Evolutionary conservation across 1,140 invertebrate genomes (phyloP).

Genomic region (Drosophila tsacasi): DNA sequence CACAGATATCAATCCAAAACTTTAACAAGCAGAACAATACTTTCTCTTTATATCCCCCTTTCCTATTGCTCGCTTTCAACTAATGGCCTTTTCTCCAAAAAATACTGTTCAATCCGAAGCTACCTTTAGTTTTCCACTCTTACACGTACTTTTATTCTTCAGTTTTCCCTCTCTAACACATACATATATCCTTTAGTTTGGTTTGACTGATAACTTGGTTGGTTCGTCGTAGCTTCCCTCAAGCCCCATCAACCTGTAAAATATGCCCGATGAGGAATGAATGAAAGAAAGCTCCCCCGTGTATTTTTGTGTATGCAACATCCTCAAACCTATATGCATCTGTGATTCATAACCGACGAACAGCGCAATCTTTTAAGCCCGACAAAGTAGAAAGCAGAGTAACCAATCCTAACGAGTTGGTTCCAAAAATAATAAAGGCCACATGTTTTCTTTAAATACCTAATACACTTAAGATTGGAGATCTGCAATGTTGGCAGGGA

Average conservation of each 20-base stretch:
- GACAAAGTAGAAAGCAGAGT: slow-evolving; percentile 48
- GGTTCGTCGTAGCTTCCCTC: slow-evolving; percentile 58
- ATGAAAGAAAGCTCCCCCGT: slow-evolving; percentile 48
- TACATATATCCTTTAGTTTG: slow-evolving; percentile 68
- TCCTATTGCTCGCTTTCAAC: slow-evolving; percentile 18
- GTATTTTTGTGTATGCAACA: slow-evolving; percentile 37
- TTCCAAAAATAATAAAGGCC: slow-evolving; percentile 41
- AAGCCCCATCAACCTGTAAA: slow-evolving; percentile 36
- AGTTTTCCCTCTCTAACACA: slow-evolving; percentile 20
- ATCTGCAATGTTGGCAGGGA: slow-evolving; percentile 35
- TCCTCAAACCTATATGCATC: slow-evolving; percentile 55
- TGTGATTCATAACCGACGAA: slow-evolving; percentile 74
- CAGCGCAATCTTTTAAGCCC: slow-evolving; percentile 59
- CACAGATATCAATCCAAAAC: slow-evolving; percentile 31
- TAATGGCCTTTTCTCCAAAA: slow-evolving; percentile 3
- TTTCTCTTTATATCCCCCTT: background rate
- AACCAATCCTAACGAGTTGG: slow-evolving; percentile 16
- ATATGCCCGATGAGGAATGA: slow-evolving; percentile 43
- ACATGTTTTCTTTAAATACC: slow-evolving; percentile 32
- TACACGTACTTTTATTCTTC: background rate
- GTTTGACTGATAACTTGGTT: slow-evolving; percentile 66
- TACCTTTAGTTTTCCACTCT: background rate
- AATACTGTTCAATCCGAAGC: slow-evolving; percentile 3
- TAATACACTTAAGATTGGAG: slow-evolving; percentile 5
- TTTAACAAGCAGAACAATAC: slow-evolving; percentile 9